A percentile compares a stretch with the other conserved stretches of the same genome.
Conservation (phyloP, 2,888 invertebrate genomes). For the Tuberolachnus salignus region DNA sequence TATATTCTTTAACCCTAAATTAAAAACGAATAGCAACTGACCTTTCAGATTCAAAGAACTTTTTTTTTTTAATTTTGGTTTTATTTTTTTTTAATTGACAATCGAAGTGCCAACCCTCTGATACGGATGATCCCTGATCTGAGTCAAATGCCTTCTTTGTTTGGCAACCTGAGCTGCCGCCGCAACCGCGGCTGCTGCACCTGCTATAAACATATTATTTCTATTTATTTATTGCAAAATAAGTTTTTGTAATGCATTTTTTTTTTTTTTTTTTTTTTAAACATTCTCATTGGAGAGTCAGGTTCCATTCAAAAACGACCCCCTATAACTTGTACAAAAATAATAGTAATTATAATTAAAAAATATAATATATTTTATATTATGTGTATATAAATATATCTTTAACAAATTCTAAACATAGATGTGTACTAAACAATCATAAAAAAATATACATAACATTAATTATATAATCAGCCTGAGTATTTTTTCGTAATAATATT, state of each 20-base stretch:
- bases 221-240: conserved; percentile 50
- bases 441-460: conserved; percentile 51
- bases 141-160: conserved; percentile 81
- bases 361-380: conserved; percentile 19
- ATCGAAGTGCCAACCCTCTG: conserved; percentile 90
- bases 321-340: conserved; percentile 56
- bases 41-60: conserved; percentile 55
- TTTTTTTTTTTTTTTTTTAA: no score
- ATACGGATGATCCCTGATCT: conserved; percentile 96
- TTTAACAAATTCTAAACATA: conserved; percentile 55
- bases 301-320: conserved; percentile 49
- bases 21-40: conserved; percentile 55
- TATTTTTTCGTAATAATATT: conserved; percentile 41
- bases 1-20: conserved; percentile 47
- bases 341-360: conserved; percentile 56
- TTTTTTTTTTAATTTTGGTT: conserved; percentile 46
- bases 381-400: conserved; percentile 50
- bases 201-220: conserved; percentile 56
- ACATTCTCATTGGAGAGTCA: conserved; percentile 31
- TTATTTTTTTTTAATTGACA: conserved; percentile 61
- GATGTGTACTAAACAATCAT: conserved; percentile 56
- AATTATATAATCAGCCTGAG: conserved; percentile 54
- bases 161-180: conserved; percentile 82
- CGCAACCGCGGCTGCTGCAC: conserved; percentile 74
- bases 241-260: conserved; percentile 22